Base-by-base conservation (phyloP, 2,113 vertebrate species). In the Melanocharis versteri region DNA sequence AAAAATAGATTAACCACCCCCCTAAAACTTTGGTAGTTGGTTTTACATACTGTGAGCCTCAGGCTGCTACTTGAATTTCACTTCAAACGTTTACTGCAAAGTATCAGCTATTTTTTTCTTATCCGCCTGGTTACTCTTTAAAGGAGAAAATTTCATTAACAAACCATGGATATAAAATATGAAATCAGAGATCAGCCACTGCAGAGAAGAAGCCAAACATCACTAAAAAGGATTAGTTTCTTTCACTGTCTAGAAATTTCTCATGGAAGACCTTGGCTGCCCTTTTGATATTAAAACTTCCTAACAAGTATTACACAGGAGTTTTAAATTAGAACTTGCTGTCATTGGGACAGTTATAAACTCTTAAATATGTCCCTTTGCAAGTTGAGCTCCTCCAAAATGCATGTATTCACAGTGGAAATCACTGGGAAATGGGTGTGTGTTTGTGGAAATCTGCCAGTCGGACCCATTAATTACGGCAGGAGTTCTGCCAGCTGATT, bases 281-380 rank as follows among this genome's bases (percentile, higher is more conserved):
- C 98, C 97, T 98, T 97, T 97, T 97, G 96, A 97, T 98, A 98
- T 98, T 98, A 98, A 98, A 98, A 98, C 97, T 97, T 98, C 97
- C 98, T 98, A 98, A 98, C 97, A 98, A 98, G 97, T 98, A 98
- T 97, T 98, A 97, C 97, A 98, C 95, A 97, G 97, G 95, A 97
- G 96, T 98, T 98, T 98, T 98, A 98, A 98, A 98, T 98, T 98
- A 98, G 97, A 98, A 96, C 97, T 97, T 82, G 96, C 98, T 98
- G 98, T 98, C 98, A 98, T 91, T 53, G 77, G 96, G 98, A 98
- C 97, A 97, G 98, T 98, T 98, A 97, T 98, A 98, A 97, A 98
- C 96, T 96, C 87, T 98, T 97, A 97, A 98, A 98, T 97, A 96
- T 83, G 97, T 97, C 97, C 94, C 96, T 95, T 89, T 93, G 83